Base-by-base conservation (phyloP, 2,888 invertebrate genomes). In the Drosophila peninsularis region DNA sequence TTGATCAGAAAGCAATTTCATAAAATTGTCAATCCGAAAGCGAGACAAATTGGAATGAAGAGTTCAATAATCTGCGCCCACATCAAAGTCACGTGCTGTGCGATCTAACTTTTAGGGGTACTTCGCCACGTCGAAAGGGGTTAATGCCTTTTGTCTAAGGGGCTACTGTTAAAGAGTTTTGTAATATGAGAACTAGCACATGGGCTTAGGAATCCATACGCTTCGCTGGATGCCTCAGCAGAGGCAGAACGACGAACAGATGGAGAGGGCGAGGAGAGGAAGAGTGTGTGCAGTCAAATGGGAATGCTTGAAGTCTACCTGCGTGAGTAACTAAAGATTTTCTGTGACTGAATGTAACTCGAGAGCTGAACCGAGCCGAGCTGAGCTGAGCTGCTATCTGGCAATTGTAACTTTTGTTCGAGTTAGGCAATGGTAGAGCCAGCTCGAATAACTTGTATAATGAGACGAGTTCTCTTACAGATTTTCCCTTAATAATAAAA, bases 41-140 rank as follows among this genome's bases (percentile, higher is more conserved):
- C 1, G 21, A 24, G 11, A 32, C 34, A 11, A 11, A 30, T 11
- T 30, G 1, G 9, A 7, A 27, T 5, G 11, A 34, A 36, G 65
- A 78, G 71, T 78, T 77, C 77, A 77, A 75, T 67, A 78, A 78
- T 77, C 77, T 71, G 39, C 27, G 19, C 53, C 45, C 19, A 19
- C 58, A 77, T 78, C 77, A 57, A 61, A 74, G 77, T 77, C 77
- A 78, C 77, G 78, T 77, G 77, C 77, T 62, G 58, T 5, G n/a
- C 24, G 54, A 62, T 41, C 13, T 32, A 49, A 41, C n/a, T 39
- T 3, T 65, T 62, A 62, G 39, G 55, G 75, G 50, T 44, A 42
- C n/a, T 42, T 52, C 36, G 24, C 5, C n/a, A 5, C 11, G 17
- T 10, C 13, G 61, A 5, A 66, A 68, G 62, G 75, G 75, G 73